These are phyloP conservation scores for Desmophyllum pertusum DNA, from an alignment of 92 coral and sea anemone species.

Conservation along the genomic window DNA sequence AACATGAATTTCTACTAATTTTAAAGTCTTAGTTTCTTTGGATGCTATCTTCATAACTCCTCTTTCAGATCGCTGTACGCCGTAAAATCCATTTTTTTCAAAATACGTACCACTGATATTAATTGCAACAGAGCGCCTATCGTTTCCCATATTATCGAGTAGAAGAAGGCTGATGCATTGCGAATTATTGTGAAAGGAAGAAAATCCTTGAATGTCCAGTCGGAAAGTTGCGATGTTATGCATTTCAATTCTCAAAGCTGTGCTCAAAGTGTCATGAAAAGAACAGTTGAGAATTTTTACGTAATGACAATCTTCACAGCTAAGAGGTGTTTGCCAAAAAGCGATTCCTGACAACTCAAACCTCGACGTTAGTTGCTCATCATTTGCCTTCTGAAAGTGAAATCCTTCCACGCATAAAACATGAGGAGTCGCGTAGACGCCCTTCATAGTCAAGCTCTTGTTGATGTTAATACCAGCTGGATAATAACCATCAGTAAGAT, in stretches of 20 bases:
- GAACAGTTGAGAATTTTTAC: slow-evolving; percentile 13
- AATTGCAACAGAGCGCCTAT: not conserved
- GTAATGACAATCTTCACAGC: not conserved
- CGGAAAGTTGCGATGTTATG: not conserved
- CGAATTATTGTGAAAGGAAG: slow-evolving; percentile 3
- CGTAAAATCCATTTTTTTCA: not conserved
- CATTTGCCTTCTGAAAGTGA: not conserved
- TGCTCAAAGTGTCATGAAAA: not conserved
- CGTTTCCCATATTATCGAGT: not conserved
- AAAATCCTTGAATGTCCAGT: slow-evolving; percentile 9
- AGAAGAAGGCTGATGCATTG: slow-evolving; percentile 13
- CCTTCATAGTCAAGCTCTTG: not conserved
- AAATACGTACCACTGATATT: not conserved
- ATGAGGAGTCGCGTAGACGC: not conserved
- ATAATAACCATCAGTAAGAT: not conserved
- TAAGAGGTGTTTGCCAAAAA: not conserved
- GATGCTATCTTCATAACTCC: slow-evolving; percentile 15
- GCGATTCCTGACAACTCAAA: slow-evolving; percentile 1
- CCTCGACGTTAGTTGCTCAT: not conserved
- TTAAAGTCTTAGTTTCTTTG: not conserved
- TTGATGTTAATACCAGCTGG: not conserved
- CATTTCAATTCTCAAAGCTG: not conserved
- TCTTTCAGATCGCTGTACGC: not conserved
- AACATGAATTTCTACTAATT: not conserved
- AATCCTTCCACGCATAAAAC: not conserved